Conservation (phyloP, 2,888 invertebrate genomes). For the Lamellibrachia columna region DNA sequence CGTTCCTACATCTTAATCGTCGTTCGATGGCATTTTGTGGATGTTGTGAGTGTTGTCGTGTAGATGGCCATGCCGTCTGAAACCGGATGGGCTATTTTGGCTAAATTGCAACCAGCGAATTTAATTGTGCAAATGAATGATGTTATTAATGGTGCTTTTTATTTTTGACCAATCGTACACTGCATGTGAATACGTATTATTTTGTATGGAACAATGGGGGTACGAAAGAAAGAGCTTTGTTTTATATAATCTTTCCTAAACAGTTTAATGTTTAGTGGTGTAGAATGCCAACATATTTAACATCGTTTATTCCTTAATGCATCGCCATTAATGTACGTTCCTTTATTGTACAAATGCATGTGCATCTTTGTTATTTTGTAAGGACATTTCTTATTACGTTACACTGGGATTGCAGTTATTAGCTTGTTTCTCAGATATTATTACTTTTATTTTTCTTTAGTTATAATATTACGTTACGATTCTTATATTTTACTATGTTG, state of each 20-base stretch:
- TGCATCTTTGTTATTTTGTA: background rate
- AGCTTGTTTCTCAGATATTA: background rate
- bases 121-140: background rate
- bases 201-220: background rate
- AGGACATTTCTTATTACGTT: background rate
- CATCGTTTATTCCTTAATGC: background rate
- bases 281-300: background rate
- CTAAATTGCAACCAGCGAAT: background rate
- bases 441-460: background rate
- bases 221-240: background rate
- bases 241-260: background rate
- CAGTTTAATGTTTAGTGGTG: background rate
- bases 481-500: background rate
- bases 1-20: background rate
- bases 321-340: background rate
- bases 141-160: background rate
- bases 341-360: background rate
- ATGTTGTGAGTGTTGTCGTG: background rate
- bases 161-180: background rate
- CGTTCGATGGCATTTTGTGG: background rate
- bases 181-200: background rate
- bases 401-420: background rate
- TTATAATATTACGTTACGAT: slow-evolving; percentile 9
- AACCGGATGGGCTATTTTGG: background rate
- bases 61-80: background rate